These are phyloP conservation scores for Entomyzon cyanotis DNA, from an alignment of 2,113 vertebrate species.

Conservation along the genomic window DNA sequence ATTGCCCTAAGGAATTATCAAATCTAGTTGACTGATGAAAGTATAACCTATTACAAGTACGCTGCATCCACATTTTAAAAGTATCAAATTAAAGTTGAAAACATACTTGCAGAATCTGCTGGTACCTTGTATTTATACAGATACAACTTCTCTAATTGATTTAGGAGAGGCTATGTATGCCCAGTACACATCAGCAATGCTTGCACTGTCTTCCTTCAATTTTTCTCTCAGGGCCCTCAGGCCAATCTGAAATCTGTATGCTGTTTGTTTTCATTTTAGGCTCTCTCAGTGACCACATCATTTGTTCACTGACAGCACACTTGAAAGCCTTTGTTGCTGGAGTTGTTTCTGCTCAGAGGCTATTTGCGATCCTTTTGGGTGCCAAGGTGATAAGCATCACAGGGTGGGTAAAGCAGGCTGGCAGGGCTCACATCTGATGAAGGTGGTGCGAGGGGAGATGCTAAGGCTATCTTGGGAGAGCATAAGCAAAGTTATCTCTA, in stretches of 20 bases:
- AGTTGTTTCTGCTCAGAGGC: neutral
- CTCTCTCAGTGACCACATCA: neutral
- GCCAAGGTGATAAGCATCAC: neutral
- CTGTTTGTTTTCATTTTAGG: neutral
- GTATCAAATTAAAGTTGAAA: neutral
- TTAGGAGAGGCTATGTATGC: neutral
- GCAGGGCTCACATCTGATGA: neutral
- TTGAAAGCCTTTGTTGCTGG: neutral
- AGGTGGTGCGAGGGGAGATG: neutral
- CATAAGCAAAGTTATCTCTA: neutral
- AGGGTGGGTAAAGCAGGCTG: neutral
- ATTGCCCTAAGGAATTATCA: neutral
- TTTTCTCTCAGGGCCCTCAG: neutral
- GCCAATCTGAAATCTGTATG: neutral
- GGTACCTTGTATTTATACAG: neutral
- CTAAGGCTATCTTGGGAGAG: neutral
- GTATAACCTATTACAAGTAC: neutral
- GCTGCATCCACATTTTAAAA: neutral
- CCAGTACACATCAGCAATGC: neutral
- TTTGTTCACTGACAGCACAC: neutral
- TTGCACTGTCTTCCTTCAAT: neutral
- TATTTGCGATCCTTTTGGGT: neutral
- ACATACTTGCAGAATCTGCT: neutral
- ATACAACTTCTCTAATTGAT: neutral
- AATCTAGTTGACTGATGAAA: neutral